Evolutionary conservation across 2,797 vertebrate genomes (phyloP).

Genomic region (Sebastes miniatus): DNA sequence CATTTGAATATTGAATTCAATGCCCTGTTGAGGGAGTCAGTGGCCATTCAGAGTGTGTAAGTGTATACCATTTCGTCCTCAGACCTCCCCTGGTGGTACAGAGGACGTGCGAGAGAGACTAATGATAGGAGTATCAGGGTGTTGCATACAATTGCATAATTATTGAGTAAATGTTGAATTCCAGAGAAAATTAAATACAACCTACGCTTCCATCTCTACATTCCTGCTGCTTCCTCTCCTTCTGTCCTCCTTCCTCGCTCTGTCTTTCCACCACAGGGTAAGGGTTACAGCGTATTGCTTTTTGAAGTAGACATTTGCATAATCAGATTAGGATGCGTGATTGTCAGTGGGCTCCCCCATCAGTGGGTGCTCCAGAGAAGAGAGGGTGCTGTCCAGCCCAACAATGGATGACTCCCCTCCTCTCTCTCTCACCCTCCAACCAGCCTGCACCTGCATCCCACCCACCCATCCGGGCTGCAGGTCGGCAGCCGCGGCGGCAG

Average conservation of each 20-base stretch:
- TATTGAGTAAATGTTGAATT: background rate
- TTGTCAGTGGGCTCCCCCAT: constrained; percentile 81
- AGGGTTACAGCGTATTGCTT: constrained; percentile 90
- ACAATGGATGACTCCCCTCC: constrained; percentile 82
- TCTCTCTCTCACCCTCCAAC: constrained; percentile 78
- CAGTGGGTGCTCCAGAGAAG: constrained; percentile 91
- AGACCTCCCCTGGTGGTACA: constrained; percentile 32
- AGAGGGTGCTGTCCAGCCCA: constrained; percentile 82
- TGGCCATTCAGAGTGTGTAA: constrained; percentile 49
- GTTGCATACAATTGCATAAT: background rate
- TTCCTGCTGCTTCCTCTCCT: constrained; percentile 54
- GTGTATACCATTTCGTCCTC: constrained; percentile 30
- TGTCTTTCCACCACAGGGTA: constrained; percentile 74
- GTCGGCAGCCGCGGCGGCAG: constrained; percentile 27
- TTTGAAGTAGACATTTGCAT: constrained; percentile 99
- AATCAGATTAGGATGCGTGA: constrained; percentile 94
- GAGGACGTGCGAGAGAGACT: background rate
- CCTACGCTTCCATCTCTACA: constrained; percentile 7
- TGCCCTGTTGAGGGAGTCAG: constrained; percentile 59
- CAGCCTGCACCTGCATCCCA: constrained; percentile 79
- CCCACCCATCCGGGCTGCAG: constrained; percentile 76
- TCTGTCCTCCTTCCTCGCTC: constrained; percentile 33
- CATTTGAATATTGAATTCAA: constrained; percentile 75
- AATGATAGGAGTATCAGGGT: background rate
- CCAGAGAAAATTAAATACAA: background rate